These are phyloP conservation scores for Eristalis intricaria DNA, from an alignment of 2,888 invertebrate species.

Conservation along the genomic window DNA sequence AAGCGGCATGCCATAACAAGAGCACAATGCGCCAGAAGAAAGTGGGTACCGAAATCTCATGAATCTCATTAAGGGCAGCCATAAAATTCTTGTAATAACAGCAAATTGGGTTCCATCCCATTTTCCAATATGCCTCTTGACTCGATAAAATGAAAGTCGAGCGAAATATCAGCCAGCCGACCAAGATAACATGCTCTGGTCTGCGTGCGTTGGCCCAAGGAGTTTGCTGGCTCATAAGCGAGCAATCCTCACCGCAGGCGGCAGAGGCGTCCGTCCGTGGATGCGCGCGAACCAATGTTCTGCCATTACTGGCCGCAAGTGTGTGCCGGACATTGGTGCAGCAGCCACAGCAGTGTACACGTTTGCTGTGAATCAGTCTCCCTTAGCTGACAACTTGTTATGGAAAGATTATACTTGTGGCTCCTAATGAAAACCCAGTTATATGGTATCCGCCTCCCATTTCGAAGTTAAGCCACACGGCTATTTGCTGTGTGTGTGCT, in stretches of 20 bases:
- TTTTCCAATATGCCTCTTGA: constrained; percentile 72
- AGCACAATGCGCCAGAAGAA: constrained; percentile 59
- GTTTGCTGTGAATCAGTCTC: constrained; percentile 53
- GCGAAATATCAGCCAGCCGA: constrained; percentile 45
- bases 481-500: constrained; percentile 14
- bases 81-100: constrained; percentile 77
- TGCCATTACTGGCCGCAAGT: constrained; percentile 35
- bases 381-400: constrained; percentile 63
- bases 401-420: constrained; percentile 63
- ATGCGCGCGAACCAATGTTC: constrained; percentile 29
- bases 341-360: not conserved
- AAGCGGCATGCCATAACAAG: constrained; percentile 27
- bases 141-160: constrained; percentile 66
- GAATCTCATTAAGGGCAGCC: constrained; percentile 77
- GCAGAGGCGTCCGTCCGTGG: not conserved
- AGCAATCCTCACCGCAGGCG: constrained; percentile 1
- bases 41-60: constrained; percentile 74
- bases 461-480: constrained; percentile 56
- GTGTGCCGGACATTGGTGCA: constrained; percentile 45
- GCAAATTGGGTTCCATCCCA: constrained; percentile 76
- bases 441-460: constrained; percentile 75
- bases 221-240: constrained; percentile 41
- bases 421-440: constrained; percentile 74
- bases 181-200: constrained; percentile 59
- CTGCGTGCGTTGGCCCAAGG: constrained; percentile 50